These are phyloP conservation scores for Cephus nigrinus DNA, from an alignment of 2,888 invertebrate genomes.

Conservation along the genomic window DNA sequence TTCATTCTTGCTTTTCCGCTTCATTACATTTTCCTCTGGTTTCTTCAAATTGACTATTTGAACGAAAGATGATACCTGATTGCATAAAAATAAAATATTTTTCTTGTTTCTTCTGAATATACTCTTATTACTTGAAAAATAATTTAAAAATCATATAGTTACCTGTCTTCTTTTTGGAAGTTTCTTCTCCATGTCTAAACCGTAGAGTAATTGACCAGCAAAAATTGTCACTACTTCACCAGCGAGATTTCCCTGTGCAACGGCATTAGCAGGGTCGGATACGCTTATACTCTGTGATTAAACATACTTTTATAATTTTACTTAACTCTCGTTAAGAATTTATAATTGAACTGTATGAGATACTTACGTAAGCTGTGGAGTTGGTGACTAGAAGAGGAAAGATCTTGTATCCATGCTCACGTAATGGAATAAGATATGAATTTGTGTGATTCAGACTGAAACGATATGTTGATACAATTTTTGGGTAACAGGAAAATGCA, in stretches of 20 bases:
- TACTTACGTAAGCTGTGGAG: conserved; percentile 61
- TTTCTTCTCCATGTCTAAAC: conserved; percentile 52
- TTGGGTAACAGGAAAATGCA: background rate
- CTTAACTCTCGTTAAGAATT: background rate
- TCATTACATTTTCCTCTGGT: conserved; percentile 23
- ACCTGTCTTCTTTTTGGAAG: conserved; percentile 52
- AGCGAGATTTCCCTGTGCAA: conserved; percentile 67
- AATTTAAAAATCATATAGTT: conserved; percentile 25
- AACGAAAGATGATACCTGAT: conserved; percentile 47
- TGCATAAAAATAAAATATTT: conserved; percentile 11
- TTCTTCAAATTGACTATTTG: conserved; percentile 48
- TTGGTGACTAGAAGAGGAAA: conserved; percentile 62
- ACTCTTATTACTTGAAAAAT: background rate
- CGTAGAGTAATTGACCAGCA: conserved; percentile 63
- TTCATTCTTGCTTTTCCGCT: conserved; percentile 27
- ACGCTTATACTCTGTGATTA: conserved; percentile 56
- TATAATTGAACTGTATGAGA: conserved; percentile 6
- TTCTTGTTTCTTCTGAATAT: background rate
- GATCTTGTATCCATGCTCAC: conserved; percentile 59
- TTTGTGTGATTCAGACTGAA: conserved; percentile 57
- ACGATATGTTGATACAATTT: conserved; percentile 3
- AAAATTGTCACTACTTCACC: conserved; percentile 69
- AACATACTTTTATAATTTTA: conserved; percentile 12
- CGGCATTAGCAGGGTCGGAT: conserved; percentile 69
- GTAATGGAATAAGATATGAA: conserved; percentile 55